Percentiles rank a stretch among this genome's conserved stretches.
These are phyloP conservation scores for Myiopsitta monachus DNA, from an alignment of 2,113 vertebrate species.

Conservation along the genomic window DNA sequence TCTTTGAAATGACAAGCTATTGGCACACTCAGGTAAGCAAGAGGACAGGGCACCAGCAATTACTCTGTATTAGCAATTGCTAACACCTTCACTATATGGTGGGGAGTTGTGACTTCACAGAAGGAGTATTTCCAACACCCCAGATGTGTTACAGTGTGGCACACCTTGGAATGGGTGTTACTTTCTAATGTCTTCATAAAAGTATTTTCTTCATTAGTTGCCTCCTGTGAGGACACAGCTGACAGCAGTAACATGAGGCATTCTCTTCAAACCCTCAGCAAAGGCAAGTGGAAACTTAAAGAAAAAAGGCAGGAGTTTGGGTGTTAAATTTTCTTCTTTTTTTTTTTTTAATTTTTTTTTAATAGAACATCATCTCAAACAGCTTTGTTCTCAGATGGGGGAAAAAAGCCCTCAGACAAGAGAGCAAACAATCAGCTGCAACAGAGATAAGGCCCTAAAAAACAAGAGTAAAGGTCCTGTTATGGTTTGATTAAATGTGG, in stretches of 20 bases:
- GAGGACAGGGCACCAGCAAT: background rate
- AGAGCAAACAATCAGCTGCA: background rate
- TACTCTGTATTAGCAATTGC: background rate
- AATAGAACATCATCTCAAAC: background rate
- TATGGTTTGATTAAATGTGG: background rate
- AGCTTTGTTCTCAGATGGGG: background rate
- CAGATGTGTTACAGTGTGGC: background rate
- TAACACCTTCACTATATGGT: background rate
- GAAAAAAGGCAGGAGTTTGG: background rate
- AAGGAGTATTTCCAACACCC: background rate
- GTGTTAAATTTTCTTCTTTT: too few relatives aligned
- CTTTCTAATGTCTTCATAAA: background rate
- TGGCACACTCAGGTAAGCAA: conserved; percentile 21
- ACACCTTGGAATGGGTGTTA: conserved; percentile 2
- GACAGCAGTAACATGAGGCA: background rate
- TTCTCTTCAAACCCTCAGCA: background rate
- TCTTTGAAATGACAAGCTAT: conserved; percentile 21
- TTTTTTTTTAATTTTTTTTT: background rate
- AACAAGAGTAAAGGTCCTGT: background rate
- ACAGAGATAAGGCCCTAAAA: background rate
- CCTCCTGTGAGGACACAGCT: background rate
- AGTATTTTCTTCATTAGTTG: background rate
- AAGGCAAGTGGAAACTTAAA: background rate
- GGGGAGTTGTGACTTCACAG: background rate
- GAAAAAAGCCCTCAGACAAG: background rate